Base-by-base conservation (phyloP, 2,797 vertebrate genomes). In the Ctenopoma multispine region DNA sequence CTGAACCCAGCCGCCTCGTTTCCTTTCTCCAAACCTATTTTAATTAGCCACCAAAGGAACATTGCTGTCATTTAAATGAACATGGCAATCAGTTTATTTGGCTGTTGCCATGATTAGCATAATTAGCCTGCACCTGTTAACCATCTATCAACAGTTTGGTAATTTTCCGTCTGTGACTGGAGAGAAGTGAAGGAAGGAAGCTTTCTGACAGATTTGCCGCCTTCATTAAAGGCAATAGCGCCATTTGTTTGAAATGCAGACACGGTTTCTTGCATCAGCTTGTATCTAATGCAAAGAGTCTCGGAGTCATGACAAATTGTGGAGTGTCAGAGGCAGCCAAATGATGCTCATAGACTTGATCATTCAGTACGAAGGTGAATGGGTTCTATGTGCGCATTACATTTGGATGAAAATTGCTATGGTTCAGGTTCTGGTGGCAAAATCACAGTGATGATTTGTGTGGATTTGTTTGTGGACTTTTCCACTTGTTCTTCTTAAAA, bases 11-110 rank as follows among this genome's bases (percentile, higher is more conserved):
- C 86, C 83, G 81, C 71, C 88, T 87, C 79, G 79, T 84, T 87
- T 80, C 83, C 81, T 75, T 77, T 77, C 74, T 76, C 74, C 82
- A 75, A 59, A 77, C 75, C 77, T 73, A 63, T 87, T 87, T 93
- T 94, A 94, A 94, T 93, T 93, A 93, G 87, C 87, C 90, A 85
- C 90, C 79, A 58, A 93, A 91, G 81, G 84, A 91, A 90, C 90
- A 87, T 92, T 82, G 87, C 85, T 90, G 91, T 90, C 91, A 91
- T 93, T 92, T 92, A 89, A 92, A 94, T 89, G 89, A 94, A 94
- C 93, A 89, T 75, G 87, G 86, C 89, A 94, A 94, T 95, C 90
- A 92, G 87, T 92, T 93, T 92, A 92, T 92, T 92, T 93, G 83
- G 82, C 84, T 87, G 89, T 92, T 91, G 90, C 79, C 88, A 82